Evolutionary conservation across 1,140 invertebrate species (phyloP), one percentile per base, ranked within the genome.

Genomic region (Drosophila tani): DNA sequence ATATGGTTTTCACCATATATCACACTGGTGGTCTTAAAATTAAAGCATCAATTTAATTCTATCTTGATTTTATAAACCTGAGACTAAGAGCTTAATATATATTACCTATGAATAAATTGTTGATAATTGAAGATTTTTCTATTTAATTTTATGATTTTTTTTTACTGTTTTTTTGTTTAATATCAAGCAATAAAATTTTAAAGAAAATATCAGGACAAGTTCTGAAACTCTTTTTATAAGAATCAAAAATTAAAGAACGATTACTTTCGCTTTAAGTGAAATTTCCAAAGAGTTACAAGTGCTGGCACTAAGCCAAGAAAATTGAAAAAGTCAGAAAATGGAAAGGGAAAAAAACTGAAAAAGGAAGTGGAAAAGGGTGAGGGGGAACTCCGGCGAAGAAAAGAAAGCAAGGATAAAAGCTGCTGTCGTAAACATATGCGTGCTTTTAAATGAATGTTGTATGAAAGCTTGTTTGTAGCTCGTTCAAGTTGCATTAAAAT

Each of bases 401-500:
- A 35, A 51, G 17, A 29, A 27, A 58, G 24, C 21, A 6, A 35
- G 57, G 7, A 40, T 49, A 50, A 50, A 55, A 21, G 43, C 69
- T 35, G 55, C 15, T 75, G 62, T 41, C 35, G 53, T 17, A 45
- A 27, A 19, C n/a, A 27, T 56, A 32, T 24, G 41, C 50, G 6
- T 59, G 3, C 8, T 38, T 29, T 32, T 27, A 40, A 49, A 64
- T 35, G n/a, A 49, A 64, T 12, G 19, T 21, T 60, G 27, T 21
- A 17, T 38, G 49, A 27, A 57, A 8, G 49, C 24, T 57, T 27
- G 59, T 63, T 55, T 64, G 46, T 49, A 66, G 41, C 55, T 57
- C 53, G 50, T 64, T 63, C 43, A 51, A 76, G 75, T 50, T 75
- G 47, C 53, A 53, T 68, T 76, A 55, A 75, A 75, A 75, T 66